Conservation (phyloP, 2,797 vertebrate genomes). For the Syngnathus acus region DNA sequence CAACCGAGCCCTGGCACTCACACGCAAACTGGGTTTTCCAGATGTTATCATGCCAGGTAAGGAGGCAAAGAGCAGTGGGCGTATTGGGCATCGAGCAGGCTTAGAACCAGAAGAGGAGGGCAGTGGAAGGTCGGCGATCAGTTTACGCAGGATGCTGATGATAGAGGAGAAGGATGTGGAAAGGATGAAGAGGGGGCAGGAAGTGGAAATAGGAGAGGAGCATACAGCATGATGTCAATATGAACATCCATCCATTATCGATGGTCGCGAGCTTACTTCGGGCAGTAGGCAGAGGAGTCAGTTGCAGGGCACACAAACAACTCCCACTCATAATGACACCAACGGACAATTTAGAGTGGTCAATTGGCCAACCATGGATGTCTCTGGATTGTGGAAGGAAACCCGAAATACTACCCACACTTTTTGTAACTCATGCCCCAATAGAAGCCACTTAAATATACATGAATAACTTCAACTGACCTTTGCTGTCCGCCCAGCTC, state of each 20-base stretch:
- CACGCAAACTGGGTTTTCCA: conserved; percentile 94
- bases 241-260: not conserved
- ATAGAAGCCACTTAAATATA: conserved; percentile 59
- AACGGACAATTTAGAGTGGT: no score
- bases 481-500: not conserved
- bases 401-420: conserved; percentile 46
- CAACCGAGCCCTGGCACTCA: conserved; percentile 89
- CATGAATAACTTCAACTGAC: conserved; percentile 42
- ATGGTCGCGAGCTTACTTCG: no score
- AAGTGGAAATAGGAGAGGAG: conserved; percentile 8
- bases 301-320: no score
- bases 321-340: no score
- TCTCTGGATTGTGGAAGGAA: no score
- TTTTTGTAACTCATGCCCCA: conserved; percentile 57
- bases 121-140: conserved; percentile 25
- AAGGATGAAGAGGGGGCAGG: conserved; percentile 4
- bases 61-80: conserved; percentile 35
- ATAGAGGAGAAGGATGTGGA: conserved; percentile 8
- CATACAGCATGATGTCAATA: conserved; percentile 7
- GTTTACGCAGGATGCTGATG: conserved; percentile 16
- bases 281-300: no score
- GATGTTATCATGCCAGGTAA: conserved; percentile 99
- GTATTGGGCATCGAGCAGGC: conserved; percentile 16
- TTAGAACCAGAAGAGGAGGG: conserved; percentile 28
- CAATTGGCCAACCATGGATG: no score